phyloP scores from a whole-genome alignment of 2,113 vertebrate species.

The Neoarius graeffei region DNA sequence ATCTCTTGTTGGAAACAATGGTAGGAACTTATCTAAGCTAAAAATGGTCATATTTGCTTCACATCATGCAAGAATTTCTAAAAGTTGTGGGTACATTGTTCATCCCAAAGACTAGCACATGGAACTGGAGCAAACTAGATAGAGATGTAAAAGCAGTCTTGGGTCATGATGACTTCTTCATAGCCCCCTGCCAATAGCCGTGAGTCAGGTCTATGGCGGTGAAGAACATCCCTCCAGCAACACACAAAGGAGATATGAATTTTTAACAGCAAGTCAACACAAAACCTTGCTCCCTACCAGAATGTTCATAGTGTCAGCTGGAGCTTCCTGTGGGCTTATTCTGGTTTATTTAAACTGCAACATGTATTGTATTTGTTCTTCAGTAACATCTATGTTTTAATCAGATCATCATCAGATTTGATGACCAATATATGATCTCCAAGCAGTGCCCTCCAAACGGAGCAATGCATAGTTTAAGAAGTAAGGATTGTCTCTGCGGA shows the following conservation, averaged over 20 bases:
- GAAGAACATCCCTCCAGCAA: slow-evolving; percentile 14
- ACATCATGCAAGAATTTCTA: neutral
- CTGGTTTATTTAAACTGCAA: neutral
- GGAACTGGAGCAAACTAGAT: neutral
- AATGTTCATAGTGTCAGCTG: neutral
- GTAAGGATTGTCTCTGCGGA: neutral
- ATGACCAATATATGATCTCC: neutral
- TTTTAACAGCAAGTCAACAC: neutral
- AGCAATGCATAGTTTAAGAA: neutral
- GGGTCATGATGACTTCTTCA: neutral
- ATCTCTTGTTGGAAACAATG: neutral
- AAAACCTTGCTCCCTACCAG: neutral
- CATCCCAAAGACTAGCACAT: neutral
- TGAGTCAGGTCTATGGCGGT: slow-evolving; percentile 13
- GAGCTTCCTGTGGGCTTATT: neutral
- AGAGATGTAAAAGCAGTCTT: neutral
- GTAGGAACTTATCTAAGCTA: neutral
- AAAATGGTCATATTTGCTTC: neutral
- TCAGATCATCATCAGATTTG: neutral
- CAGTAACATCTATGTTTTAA: neutral
- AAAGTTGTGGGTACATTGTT: neutral
- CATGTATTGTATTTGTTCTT: neutral
- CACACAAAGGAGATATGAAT: neutral
- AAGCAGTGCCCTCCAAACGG: neutral
- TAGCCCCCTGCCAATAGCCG: slow-evolving; percentile 2